Base-by-base conservation (phyloP, 2,888 invertebrate genomes). In the Apantesis nais region DNA sequence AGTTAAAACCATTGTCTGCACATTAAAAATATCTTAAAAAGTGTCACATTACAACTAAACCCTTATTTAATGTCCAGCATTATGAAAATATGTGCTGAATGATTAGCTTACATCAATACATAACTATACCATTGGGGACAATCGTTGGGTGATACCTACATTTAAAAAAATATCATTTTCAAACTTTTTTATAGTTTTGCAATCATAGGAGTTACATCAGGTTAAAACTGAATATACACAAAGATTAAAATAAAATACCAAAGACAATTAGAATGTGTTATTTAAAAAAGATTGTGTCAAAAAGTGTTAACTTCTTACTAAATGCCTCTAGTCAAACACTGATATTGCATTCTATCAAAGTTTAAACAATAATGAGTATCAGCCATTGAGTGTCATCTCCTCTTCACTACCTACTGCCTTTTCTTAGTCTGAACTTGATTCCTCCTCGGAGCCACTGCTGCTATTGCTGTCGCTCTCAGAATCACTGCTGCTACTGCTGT, bases 381-480 rank as follows among this genome's bases (percentile, higher is more conserved):
- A 91, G 82, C 87, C 80, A 2, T 41, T 66, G 76, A 66, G 19
- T 48, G 52, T 22, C 25, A 72, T 58, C 55, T 39, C 19, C 55
- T 39, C 19, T 37, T 52, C 81, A 76, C 58, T 81, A 70, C 85
- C 85, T 88, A 91, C 69, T 89, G 22, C 14, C 29, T 58, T 29
- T 14, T 29, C 58, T 58, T 58, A 82, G 34, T 84, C 87, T 0
- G 85, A 85, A 67, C 83, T 61, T 0, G 86, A 87, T 7, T 86
- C 69, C 22, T 70, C 65, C 3, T 72, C 92, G 0, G 91, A 91
- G 8, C 85, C 88, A n/a, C 84, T 85, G 72, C 89, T 88, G 83
- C 88, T 88, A 63, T 87, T 89, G 62, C 91, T 92, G 66, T 87
- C 91, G 41, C 91, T 92, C 52, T 87, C 89, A 0, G 90, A 89